Base-by-base conservation (phyloP, 2,113 vertebrate genomes). In the Centropus bengalensis region DNA sequence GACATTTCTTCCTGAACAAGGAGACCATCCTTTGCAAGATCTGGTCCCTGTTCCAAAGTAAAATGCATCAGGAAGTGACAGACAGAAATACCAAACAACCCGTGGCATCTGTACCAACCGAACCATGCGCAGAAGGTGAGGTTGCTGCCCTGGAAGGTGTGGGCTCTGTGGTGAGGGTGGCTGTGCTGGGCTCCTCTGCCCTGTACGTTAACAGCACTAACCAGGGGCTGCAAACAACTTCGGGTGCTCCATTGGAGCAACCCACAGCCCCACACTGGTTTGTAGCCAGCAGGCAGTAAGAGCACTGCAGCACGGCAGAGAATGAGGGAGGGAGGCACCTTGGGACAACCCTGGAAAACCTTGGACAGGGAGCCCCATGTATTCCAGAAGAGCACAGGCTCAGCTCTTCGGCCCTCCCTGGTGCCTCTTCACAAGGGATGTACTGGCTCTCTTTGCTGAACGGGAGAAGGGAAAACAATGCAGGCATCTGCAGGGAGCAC, bases 291-390 rank as follows among this genome's bases (percentile, higher is more conserved):
- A n/a, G 49, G 78, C 10, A 59, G 12, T 1, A 9, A 58, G 21
- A 17, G 49, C 44, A 38, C 54, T 21, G 70, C 51, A 51, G 70
- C 45, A 44, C 1, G 10, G 47, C 32, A 45, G 74, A 49, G 27
- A 27, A 27, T 1, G 0, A 67, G 45, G 47, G 30, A 10, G 14
- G 0, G 44, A 38, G 22, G 44, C 11, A 26, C 38, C 9, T 28
- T 3, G n/a, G 67, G 67, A 5, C 9, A 73, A 30, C 26, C 40
- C 56, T 14, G 45, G 77, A 8, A 52, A 55, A n/a, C 1, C 64
- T 22, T 16, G 69, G n/a, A 15, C 60, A 30, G 27, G n/a, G 21
- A 82, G 23, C 71, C 23, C 33, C 56, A 15, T 14, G n/a, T 27
- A 26, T 24, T 38, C 14, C 36, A 74, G 18, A 58, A n/a, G 4